phyloP scores from a whole-genome alignment of 1,140 invertebrate species.

The Diachasma alloeum region DNA sequence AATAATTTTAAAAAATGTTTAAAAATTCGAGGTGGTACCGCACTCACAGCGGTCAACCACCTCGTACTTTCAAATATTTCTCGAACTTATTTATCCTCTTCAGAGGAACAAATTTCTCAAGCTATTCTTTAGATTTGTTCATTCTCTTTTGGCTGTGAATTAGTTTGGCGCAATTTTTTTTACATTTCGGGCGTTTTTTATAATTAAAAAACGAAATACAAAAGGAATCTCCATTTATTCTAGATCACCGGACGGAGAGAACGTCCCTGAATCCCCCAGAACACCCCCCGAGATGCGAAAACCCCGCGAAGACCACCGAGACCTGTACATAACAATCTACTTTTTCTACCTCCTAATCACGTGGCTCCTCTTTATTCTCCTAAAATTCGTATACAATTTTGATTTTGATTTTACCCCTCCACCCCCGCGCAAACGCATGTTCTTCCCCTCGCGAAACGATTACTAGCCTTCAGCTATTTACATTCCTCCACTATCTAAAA shows the following conservation, averaged over 20 bases:
- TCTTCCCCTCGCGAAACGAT: constrained; percentile 5
- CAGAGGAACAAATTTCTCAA: too few species aligned
- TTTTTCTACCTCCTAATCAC: constrained; percentile 33
- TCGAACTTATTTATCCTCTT: too few species aligned
- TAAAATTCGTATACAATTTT: constrained; percentile 36
- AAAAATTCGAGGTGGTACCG: too few species aligned
- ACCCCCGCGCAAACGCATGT: neutral
- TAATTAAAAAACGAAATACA: neutral
- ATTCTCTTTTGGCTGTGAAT: too few species aligned
- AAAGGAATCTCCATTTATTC: neutral
- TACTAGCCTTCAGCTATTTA: constrained; percentile 15
- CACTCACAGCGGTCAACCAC: too few species aligned
- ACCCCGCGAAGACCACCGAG: constrained; percentile 21
- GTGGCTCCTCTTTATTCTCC: constrained; percentile 30
- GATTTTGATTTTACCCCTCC: constrained; percentile 24
- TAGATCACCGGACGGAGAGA: neutral
- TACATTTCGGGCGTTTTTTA: too few species aligned
- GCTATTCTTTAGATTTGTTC: too few species aligned
- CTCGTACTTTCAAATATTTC: too few species aligned
- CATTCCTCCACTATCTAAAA: neutral
- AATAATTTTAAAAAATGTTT: too few species aligned
- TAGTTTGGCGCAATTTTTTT: too few species aligned
- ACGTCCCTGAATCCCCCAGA: neutral
- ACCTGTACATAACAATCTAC: constrained; percentile 38
- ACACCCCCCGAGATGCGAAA: neutral